Base-by-base conservation (phyloP, 2,797 vertebrate species). In the Lepus oiostolus region DNA sequence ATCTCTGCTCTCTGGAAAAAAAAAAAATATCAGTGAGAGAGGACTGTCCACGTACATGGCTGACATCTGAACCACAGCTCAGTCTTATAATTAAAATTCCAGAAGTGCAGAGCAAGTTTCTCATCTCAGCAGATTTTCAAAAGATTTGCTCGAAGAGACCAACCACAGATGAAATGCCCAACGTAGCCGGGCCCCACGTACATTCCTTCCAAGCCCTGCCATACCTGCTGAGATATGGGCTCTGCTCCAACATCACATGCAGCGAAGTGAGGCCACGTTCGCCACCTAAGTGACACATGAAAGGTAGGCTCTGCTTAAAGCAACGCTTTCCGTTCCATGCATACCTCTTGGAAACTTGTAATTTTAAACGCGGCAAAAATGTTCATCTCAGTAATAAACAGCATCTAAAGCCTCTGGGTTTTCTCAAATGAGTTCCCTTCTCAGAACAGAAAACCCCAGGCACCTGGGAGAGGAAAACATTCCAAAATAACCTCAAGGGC, bases 281-380 rank as follows among this genome's bases (percentile, higher is more conserved):
- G 77, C 22, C 52, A 71, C 21, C 54, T 26, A 54, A 50, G 11
- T 58, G 16, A 74, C 38, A 5, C 75, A 58, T 12, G 30, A 26
- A 81, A 38, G 35, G 19, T 65, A 58, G 76, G 80, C 89, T 30
- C 0, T 10, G 4, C 8, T 88, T 58, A 95, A 93, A n/a, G 4
- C 35, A 90, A 62, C 32, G 21, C 1, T 85, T 70, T 76, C 71
- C 30, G 63, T 75, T 93, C 65, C 22, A 76, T 52, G 85, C 42
- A 77, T n/a, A 21, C 50, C 21, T 67, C 54, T 60, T 81, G 75
- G 85, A 95, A 88, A 68, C 75, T 54, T 58, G 60, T 86, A 22
- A 92, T 91, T 93, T 95, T 82, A 96, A 97, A 92, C 26, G 89
- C 71, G 38, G 77, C 52, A 81, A 65, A 85, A 95, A 89, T 67